Conservation (phyloP, 2,797 vertebrate genomes). For the Onychomys arenicola region DNA sequence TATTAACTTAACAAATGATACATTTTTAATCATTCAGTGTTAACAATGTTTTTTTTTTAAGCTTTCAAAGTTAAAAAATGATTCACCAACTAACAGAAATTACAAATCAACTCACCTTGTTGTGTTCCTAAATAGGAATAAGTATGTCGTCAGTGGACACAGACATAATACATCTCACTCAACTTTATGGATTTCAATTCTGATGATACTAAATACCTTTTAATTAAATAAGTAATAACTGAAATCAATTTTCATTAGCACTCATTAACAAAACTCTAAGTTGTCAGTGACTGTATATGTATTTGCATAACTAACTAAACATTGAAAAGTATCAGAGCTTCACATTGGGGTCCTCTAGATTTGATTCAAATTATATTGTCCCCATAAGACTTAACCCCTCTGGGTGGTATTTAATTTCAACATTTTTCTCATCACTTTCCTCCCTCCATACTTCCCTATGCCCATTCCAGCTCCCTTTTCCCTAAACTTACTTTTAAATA, state of each 20-base stretch:
- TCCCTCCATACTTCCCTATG: neutral
- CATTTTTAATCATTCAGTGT: neutral
- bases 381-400: slow-evolving; percentile 6
- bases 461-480: neutral
- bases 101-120: neutral
- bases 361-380: slow-evolving; percentile 22
- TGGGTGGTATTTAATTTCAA: neutral
- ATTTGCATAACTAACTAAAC: slow-evolving; percentile 61
- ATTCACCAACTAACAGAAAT: neutral
- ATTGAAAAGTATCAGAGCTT: slow-evolving; percentile 46
- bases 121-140: neutral
- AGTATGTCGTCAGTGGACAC: neutral
- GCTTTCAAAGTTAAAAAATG: neutral
- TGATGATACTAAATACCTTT: slow-evolving; percentile 38
- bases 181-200: slow-evolving; percentile 28
- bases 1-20: slow-evolving; percentile 12
- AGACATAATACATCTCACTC: neutral
- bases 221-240: slow-evolving; percentile 59
- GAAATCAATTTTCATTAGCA: slow-evolving; percentile 47
- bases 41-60: neutral
- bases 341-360: slow-evolving; percentile 12
- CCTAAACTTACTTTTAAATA: slow-evolving; percentile 2
- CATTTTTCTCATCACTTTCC: neutral
- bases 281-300: slow-evolving; percentile 26
- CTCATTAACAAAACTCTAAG: slow-evolving; percentile 29